Percentiles rank a stretch among this genome's conserved stretches.
Conservation (phyloP, 2,888 invertebrate genomes). For the Silvanus unidentatus region DNA sequence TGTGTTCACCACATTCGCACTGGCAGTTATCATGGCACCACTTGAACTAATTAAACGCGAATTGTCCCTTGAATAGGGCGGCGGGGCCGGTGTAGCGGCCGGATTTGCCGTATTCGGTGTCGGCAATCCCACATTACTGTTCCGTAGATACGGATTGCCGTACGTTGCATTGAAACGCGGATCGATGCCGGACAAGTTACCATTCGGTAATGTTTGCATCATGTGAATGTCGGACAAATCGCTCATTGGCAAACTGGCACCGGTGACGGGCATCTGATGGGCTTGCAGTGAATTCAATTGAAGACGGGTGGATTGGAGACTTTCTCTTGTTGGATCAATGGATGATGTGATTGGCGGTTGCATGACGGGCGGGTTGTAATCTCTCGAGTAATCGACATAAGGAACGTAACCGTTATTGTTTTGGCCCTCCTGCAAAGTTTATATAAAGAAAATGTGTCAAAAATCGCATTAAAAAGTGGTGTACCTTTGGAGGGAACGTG, state of each 20-base stretch:
- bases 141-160: slow-evolving; percentile 75
- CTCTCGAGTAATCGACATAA: slow-evolving; percentile 81
- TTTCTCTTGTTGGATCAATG: slow-evolving; percentile 42
- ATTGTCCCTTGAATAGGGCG: slow-evolving; percentile 56
- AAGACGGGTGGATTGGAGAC: slow-evolving; percentile 44
- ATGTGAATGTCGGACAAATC: slow-evolving; percentile 42
- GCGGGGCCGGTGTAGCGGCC: slow-evolving; percentile 74
- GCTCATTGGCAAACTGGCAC: slow-evolving; percentile 37
- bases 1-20: slow-evolving; percentile 43
- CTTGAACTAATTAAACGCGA: slow-evolving; percentile 37
- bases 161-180: slow-evolving; percentile 85
- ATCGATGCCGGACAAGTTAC: slow-evolving; percentile 54
- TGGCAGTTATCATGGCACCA: slow-evolving; percentile 39
- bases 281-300: slow-evolving; percentile 44
- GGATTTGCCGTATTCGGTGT: slow-evolving; percentile 65
- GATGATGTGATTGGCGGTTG: slow-evolving; percentile 55
- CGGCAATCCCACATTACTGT: slow-evolving; percentile 57
- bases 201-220: slow-evolving; percentile 38
- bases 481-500: slow-evolving; percentile 68
- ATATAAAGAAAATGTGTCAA: slow-evolving; percentile 10
- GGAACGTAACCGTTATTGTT: slow-evolving; percentile 82
- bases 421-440: slow-evolving; percentile 61
- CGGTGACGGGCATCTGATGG: slow-evolving; percentile 34
- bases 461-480: too few species aligned
- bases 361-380: slow-evolving; percentile 78